phyloP scores from a whole-genome alignment of 2,888 invertebrate genomes.

The Melangyna quadrimaculata region DNA sequence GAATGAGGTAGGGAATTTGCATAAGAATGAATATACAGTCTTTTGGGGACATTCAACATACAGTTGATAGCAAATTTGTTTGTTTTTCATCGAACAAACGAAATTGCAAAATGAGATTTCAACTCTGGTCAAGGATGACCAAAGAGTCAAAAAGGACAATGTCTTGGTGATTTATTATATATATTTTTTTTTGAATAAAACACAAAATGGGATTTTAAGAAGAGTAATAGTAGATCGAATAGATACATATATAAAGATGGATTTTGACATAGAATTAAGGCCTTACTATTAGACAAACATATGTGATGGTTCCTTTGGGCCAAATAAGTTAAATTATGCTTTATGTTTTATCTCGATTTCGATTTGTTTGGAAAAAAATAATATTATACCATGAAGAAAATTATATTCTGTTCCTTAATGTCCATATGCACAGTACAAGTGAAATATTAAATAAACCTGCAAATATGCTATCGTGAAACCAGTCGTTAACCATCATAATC shows the following conservation, averaged over 20 bases:
- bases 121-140: constrained; percentile 14
- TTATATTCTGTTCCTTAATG: too few relatives aligned
- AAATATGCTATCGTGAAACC: too few relatives aligned
- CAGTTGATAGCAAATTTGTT: constrained; percentile 21
- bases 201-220: constrained; percentile 4
- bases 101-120: constrained; percentile 55
- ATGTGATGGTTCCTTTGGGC: not conserved
- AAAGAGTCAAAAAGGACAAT: constrained; percentile 34
- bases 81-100: constrained; percentile 36
- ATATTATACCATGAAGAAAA: too few relatives aligned
- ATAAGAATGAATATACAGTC: constrained; percentile 46
- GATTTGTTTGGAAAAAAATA: not conserved
- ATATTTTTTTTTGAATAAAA: constrained; percentile 4
- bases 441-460: too few relatives aligned
- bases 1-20: constrained; percentile 61
- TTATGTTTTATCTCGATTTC: not conserved
- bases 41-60: constrained; percentile 16
- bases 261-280: not conserved
- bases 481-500: too few relatives aligned
- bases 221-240: not conserved
- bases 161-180: constrained; percentile 44
- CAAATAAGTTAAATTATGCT: not conserved
- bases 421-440: too few relatives aligned
- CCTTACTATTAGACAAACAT: not conserved
- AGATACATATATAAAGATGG: constrained; percentile 5